Base-by-base conservation (phyloP, 1,140 invertebrate genomes). In the Lasaia peninsularis region DNA sequence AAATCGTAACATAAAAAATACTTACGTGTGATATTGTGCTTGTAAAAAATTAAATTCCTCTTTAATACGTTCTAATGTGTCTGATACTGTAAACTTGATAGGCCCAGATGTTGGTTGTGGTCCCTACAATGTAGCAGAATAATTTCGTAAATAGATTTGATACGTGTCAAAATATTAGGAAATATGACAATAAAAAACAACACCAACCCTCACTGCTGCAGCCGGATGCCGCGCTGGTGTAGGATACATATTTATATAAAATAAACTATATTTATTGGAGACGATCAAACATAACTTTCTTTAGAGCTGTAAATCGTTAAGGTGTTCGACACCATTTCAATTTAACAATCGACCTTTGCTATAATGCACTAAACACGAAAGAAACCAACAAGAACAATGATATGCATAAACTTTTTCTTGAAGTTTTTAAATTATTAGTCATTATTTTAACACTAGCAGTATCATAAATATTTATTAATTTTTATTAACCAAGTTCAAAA, bases 21-120 rank as follows among this genome's bases (percentile, higher is more conserved):
- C 95, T 97, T 92, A 98, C 97, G 95, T 96, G 91, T 99, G 98
- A 92, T 98, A 98, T 91, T 99, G 98, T 63, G 97, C 96, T 92
- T 99, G 98, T 68, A 99, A 93, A 91, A 98, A 99, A 92, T 97
- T 98, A 90, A 99, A 99, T 92, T 99, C 98, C 90, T 99, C 98
- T 92, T 99, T 99, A 84, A 99, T 99, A 78, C 98, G 93, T 90
- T 99, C 98, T 90, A 98, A 96, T 73, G 96, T 97, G 89, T 99
- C 98, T 40, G 95, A 94, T 78, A 99, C 95, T 60, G 97, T 98
- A 91, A 98, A 99, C 90, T 99, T 99, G 84, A 98, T 91, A 91
- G 96, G 93, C 92, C 96, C 92, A 89, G 94, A 91, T 90, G 95
- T 95, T 81, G 96, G 95, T 78, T 96, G 96, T 77, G 96, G 96